Evolutionary conservation across 2,888 invertebrate species (phyloP), one percentile per base, ranked within the genome.

Genomic region (Drosophila fungiperda): DNA sequence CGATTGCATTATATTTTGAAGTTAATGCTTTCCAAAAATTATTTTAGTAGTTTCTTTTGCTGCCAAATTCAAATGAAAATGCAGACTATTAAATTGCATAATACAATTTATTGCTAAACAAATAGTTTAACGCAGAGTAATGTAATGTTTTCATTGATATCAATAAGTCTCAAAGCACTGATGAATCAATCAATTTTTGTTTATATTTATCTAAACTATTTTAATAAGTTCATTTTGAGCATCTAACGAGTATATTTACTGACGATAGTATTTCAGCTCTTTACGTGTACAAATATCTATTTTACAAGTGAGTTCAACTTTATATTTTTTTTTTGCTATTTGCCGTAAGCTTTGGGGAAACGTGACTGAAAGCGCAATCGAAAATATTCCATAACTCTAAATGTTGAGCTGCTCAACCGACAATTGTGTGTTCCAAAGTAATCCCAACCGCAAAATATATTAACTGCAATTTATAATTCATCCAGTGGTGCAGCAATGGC

Each of bases 401-500:
- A 32, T 29, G 58, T 35, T 42, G 66, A 42, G 38, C 45, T 53
- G 38, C 32, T 32, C 33, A n/a, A 54, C 59, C 40, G 58, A 53
- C 42, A 60, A 55, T 68, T 59, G 59, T 68, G 54, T 58, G 64
- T 42, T 42, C 15, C 15, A 23, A 49, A 64, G 70, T 74, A 77
- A 77, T 77, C 70, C 70, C 74, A 67, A 78, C 76, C 70, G 73
- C 73, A 80, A 66, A 68, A 77, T 79, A 79, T 79, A 80, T 80
- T 80, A 73, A 76, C 76, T 64, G 36, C 76, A 78, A 80, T 80
- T 78, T 80, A 80, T 80, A 80, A 80, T 80, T 80, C 80, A 80
- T 74, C 50, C 64, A 61, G 52, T 66, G 20, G 23, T 7, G 60
- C 49, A 48, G 55, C 36, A 42, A 50, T 23, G 2, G 45, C 12